Base-by-base conservation (phyloP, 2,888 invertebrate genomes). In the Drosophila setosimentum region DNA sequence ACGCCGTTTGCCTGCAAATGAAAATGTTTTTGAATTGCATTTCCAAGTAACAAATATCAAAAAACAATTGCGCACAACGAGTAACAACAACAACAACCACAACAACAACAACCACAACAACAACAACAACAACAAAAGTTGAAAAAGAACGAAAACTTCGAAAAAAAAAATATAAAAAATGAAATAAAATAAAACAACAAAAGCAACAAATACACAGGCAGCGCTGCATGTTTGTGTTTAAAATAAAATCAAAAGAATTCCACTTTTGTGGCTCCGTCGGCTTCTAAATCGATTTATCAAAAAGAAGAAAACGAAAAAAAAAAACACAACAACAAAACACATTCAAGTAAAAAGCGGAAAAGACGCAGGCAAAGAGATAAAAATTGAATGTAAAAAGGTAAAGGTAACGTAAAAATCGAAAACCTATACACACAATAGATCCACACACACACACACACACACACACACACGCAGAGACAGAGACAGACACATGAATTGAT, bases 251-350 rank as follows among this genome's bases (percentile, higher is more conserved):
- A 90, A 87, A 87, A 89, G 90, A 87, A 87, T 90, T 87, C 89
- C 89, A 89, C 87, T 87, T 89, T 87, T 85, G 88, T 82, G 84
- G 80, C 76, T 83, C 87, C 87, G 89, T 90, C 86, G 89, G 89
- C 85, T 89, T 87, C 89, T 89, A 86, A 86, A 86, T 90, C 90
- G 90, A 87, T 87, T 87, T 87, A 86, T 86, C 90, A 89, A 87
- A 90, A 83, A 85, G 81, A 86, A 90, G 67, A 80, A 87, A 82
- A 87, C 81, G 80, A 68, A 68, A 76, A 76, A 74, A 77, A 62
- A 71, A 68, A 21, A 42, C 21, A n/a, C 40, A 40, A n/a, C 10
- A 24, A 53, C 16, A 35, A 68, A 35, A 68, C 64, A 71, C 64
- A 69, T 64, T 60, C 62, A 69, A 78, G 67, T 78, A 82, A 80